These are phyloP conservation scores for Charadrius vociferus DNA, from an alignment of 2,113 vertebrate genomes.

Conservation along the genomic window DNA sequence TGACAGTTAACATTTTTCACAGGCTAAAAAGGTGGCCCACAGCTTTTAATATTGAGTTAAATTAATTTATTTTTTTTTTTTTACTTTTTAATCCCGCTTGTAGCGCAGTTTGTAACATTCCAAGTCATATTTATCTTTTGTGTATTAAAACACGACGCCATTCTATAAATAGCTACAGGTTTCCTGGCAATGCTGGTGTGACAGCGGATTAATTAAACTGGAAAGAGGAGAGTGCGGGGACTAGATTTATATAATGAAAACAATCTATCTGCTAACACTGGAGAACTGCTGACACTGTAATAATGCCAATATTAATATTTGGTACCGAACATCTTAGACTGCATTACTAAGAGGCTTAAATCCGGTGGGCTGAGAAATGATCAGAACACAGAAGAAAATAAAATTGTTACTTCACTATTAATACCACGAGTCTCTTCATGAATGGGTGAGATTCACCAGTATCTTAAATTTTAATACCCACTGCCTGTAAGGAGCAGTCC, in stretches of 20 bases:
- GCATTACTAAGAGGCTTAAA: background rate
- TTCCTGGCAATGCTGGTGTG: constrained; percentile 32
- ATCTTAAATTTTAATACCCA: background rate
- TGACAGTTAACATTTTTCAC: background rate
- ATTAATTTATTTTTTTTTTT: background rate
- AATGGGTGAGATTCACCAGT: background rate
- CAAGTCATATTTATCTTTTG: constrained; percentile 26
- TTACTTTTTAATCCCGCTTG: background rate
- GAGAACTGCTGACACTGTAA: constrained; percentile 57
- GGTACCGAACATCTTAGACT: background rate
- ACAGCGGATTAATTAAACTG: constrained; percentile 58
- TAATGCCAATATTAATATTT: constrained; percentile 53
- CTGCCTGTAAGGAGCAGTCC: background rate
- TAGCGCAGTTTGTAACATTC: background rate
- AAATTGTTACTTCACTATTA: background rate
- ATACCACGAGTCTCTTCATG: background rate
- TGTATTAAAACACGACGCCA: constrained; percentile 12
- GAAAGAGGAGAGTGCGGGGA: constrained; percentile 24
- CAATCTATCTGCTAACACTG: constrained; percentile 51
- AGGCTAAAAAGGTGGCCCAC: background rate
- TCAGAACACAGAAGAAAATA: constrained; percentile 7
- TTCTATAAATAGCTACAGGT: constrained; percentile 51
- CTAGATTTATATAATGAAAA: constrained; percentile 68
- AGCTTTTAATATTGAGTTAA: background rate
- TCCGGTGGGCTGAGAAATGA: background rate